Conservation (phyloP, 2,888 invertebrate genomes). For the Chloroclystis v-ata region DNA sequence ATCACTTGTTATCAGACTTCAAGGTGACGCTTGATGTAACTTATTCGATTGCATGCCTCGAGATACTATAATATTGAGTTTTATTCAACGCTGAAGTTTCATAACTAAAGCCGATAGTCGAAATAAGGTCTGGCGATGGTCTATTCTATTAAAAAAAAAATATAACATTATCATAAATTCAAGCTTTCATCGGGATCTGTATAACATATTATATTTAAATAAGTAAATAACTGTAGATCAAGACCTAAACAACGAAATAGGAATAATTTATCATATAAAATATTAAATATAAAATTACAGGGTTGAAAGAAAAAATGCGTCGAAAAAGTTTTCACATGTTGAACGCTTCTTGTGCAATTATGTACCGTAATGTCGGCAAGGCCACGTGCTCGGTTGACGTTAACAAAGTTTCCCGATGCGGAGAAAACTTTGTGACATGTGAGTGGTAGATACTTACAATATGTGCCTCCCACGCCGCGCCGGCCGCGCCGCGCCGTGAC, state of each 20-base stretch:
- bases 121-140: no score
- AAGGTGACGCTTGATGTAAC: slow-evolving; percentile 70
- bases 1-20: slow-evolving; percentile 66
- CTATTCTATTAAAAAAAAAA: no score
- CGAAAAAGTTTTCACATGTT: slow-evolving; percentile 41
- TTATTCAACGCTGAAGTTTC: slow-evolving; percentile 34
- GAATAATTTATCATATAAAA: neutral
- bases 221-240: no score
- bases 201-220: no score
- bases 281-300: neutral
- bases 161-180: no score
- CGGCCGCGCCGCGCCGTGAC: slow-evolving; percentile 59
- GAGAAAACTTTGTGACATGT: slow-evolving; percentile 78
- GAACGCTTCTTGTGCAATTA: slow-evolving; percentile 50
- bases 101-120: slow-evolving; percentile 19
- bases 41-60: slow-evolving; percentile 57
- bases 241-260: no score
- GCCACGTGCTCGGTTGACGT: slow-evolving; percentile 77
- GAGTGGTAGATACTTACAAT: slow-evolving; percentile 75
- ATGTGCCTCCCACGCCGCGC: slow-evolving; percentile 49
- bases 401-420: slow-evolving; percentile 77
- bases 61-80: slow-evolving; percentile 43
- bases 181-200: no score
- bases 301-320: slow-evolving; percentile 21
- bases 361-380: slow-evolving; percentile 61